Evolutionary conservation across 2,888 invertebrate genomes (phyloP), one percentile per base, ranked within the genome.

Genomic region (Amphiduros pacificus): DNA sequence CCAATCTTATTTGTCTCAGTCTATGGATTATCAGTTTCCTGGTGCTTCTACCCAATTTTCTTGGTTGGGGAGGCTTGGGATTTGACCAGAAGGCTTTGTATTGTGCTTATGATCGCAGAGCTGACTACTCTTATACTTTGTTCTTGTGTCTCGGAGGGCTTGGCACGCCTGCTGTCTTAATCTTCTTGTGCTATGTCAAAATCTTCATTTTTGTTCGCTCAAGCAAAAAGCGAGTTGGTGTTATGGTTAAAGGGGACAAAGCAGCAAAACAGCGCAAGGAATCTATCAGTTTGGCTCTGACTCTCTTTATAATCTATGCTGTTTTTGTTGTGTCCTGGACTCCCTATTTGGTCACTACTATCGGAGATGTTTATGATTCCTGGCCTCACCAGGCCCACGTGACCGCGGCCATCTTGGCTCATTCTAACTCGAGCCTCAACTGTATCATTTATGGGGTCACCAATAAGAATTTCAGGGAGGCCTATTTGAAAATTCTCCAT

Each of bases 291-390:
- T 31, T 74, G 22, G 73, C 73, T 0, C 66, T 64, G 22, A 72
- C 75, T 0, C 55, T 75, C 40, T 74, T 73, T 51, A 64, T 72
- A 27, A 71, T 75, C 36, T 75, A 72, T 53, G 64, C 67, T 1
- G 70, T 74, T 6, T 75, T 74, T 52, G 44, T 68, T 2, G 56
- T 62, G 6, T 75, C 74, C 58, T 75, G 75, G 75, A 63, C 70
- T 1, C 75, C 75, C 1, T 75, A 74, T 55, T 72, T 73, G 11
- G 36, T 73, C 2, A 40, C 74, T 2, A 68, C 74, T 22, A 69
- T 71, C 3, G 40, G 67, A 1, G 74, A 74, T 51, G 60, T 44
- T 5, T 26, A 67, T 2, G 67, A 75, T 55, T 63, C 55, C 2
- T 73, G 63, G 49, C 56, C 71, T 0, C 69, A 65, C 44, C 70